Percentiles rank a stretch among this genome's conserved stretches.
Evolutionary conservation across 1,140 invertebrate species (phyloP).

Genomic region (Xylocopa sonorina): DNA sequence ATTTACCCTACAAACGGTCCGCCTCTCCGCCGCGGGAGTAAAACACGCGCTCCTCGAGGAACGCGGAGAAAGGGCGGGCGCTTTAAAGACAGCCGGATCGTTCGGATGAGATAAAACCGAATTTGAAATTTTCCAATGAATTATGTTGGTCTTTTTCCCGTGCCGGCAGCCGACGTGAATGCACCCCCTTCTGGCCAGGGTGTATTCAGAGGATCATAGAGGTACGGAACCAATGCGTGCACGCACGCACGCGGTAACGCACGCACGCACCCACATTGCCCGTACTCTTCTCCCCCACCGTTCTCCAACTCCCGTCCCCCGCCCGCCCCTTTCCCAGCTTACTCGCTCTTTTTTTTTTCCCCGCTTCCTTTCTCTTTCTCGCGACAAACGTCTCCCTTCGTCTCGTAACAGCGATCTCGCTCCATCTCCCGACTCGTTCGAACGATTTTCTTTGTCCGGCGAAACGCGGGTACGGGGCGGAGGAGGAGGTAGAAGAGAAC

Average conservation of each 20-base stretch:
- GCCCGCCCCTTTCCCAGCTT: neutral
- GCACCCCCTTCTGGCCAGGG: conserved; percentile 35
- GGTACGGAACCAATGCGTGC: conserved; percentile 57
- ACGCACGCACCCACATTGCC: conserved; percentile 8
- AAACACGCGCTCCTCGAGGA: conserved; percentile 13
- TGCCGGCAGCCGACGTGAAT: conserved; percentile 47
- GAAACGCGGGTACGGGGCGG: no score
- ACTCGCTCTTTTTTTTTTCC: conserved; percentile 15
- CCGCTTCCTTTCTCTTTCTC: neutral
- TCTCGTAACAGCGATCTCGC: neutral
- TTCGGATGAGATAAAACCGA: conserved; percentile 49
- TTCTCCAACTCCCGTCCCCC: neutral
- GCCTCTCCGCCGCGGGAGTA: conserved; percentile 20
- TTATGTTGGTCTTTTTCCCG: conserved; percentile 50
- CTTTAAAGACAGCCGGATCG: neutral
- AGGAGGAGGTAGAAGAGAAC: conserved; percentile 63
- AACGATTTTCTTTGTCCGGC: conserved; percentile 23
- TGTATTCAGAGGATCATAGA: conserved; percentile 67
- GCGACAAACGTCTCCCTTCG: conserved; percentile 31
- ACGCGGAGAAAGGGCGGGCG: neutral
- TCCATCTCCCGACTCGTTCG: neutral
- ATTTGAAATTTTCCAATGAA: conserved; percentile 63
- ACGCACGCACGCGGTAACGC: conserved; percentile 44
- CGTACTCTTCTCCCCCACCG: conserved; percentile 2
- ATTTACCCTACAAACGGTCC: conserved; percentile 29